These are phyloP conservation scores for Pseudomyrmex sp. DNA, from an alignment of 1,140 invertebrate genomes.

Conservation along the genomic window DNA sequence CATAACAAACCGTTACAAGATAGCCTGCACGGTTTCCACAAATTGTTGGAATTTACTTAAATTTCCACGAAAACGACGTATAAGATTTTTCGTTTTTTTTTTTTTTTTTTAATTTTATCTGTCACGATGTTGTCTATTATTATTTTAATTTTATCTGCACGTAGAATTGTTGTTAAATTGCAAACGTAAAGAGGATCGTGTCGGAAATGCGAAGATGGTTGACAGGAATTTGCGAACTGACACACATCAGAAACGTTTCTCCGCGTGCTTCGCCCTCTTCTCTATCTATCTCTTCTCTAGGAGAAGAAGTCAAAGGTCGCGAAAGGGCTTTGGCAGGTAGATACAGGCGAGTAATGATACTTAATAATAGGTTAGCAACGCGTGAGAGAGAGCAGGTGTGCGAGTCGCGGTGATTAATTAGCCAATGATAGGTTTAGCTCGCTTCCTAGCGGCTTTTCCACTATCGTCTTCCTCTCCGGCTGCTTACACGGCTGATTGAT, in stretches of 20 bases:
- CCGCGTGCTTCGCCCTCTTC: not conserved
- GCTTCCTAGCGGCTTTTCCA: slow-evolving; percentile 31
- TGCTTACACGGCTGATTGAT: slow-evolving; percentile 42
- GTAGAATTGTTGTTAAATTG: not conserved
- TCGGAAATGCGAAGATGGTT: slow-evolving; percentile 11
- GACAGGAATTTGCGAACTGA: slow-evolving; percentile 19
- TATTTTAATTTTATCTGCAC: not conserved
- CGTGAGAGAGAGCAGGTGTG: slow-evolving; percentile 69
- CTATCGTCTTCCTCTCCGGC: not conserved
- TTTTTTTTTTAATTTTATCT: not conserved
- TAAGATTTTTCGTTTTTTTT: not conserved
- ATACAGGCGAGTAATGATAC: slow-evolving; percentile 68
- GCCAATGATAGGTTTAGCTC: slow-evolving; percentile 70
- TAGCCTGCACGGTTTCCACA: not conserved
- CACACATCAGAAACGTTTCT: slow-evolving; percentile 3
- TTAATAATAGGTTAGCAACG: slow-evolving; percentile 74
- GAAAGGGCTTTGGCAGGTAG: slow-evolving; percentile 58
- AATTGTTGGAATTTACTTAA: slow-evolving; percentile 19
- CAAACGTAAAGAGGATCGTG: not conserved
- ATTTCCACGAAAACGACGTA: not conserved
- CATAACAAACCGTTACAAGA: slow-evolving; percentile 25
- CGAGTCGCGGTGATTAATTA: slow-evolving; percentile 74
- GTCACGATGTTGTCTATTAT: not conserved
- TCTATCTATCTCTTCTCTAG: slow-evolving; percentile 37
- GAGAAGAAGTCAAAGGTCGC: slow-evolving; percentile 70